A percentile compares a stretch with the other conserved stretches of the same genome.
Evolutionary conservation across 2,797 vertebrate genomes (phyloP).

Genomic region (Echiichthys vipera): DNA sequence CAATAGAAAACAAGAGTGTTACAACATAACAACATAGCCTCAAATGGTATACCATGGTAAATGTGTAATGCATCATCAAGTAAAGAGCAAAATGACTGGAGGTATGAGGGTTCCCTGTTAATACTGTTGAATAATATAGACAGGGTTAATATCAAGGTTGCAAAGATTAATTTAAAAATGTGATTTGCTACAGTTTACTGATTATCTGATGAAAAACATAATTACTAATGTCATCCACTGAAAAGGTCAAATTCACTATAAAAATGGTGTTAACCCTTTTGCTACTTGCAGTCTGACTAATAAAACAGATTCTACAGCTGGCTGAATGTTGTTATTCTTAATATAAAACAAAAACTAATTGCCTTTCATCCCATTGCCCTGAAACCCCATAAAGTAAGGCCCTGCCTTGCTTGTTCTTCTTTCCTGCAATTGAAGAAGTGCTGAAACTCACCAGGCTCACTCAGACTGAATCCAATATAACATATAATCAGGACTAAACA

Average conservation of each 20-base stretch:
- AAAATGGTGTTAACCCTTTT: not conserved
- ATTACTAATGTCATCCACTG: conserved; percentile 11
- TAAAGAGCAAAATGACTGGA: conserved; percentile 40
- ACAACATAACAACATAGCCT: too few species aligned
- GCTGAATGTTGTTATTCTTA: not conserved
- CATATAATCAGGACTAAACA: conserved; percentile 32
- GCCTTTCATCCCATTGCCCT: not conserved
- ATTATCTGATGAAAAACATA: conserved; percentile 33
- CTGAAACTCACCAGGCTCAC: conserved; percentile 26
- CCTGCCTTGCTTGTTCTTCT: not conserved
- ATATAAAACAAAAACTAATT: conserved; percentile 5
- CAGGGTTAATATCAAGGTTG: conserved; percentile 34
- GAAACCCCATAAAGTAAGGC: not conserved
- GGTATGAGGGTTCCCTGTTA: conserved; percentile 16
- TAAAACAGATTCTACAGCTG: not conserved
- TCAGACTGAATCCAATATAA: conserved; percentile 16
- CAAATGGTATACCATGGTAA: conserved; percentile 36
- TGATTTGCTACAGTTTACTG: conserved; percentile 32
- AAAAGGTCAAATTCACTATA: conserved; percentile 16
- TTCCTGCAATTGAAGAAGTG: not conserved
- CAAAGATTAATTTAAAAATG: conserved; percentile 32
- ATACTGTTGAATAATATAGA: conserved; percentile 5
- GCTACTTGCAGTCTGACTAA: not conserved
- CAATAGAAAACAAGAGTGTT: too few species aligned
- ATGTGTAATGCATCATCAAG: conserved; percentile 30